Evolutionary conservation across 2,113 vertebrate species (phyloP), one percentile per base, ranked within the genome.

Genomic region (Gymnarchus niloticus): DNA sequence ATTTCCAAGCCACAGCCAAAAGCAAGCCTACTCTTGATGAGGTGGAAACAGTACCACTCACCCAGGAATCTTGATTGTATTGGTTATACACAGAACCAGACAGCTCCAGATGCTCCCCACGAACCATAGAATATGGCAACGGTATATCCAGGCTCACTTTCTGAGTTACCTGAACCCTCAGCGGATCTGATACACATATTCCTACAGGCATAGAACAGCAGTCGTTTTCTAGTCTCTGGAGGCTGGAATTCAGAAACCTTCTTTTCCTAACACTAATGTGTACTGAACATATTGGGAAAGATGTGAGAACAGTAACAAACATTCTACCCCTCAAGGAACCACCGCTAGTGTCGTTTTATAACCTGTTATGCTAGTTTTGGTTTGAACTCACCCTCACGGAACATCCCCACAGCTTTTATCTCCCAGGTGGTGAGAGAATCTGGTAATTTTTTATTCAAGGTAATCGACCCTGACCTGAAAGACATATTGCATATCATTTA

Each of bases 341-440:
- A 54, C n/a, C 33, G 25, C 49, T 28, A 0, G 1, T 2, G 6
- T 51, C 14, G 10, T 19, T 56, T 33, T 6, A 52, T n/a, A 81
- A 46, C 17, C n/a, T 25, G 21, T 48, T 76, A 37, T 85, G 46
- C n/a, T 23, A 6, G 4, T 65, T 25, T 10, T 59, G 8, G 19
- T 41, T 84, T 51, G 4, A 7, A 17, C 94, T 89, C 83, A 97
- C 98, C 98, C 37, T 92, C 89, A 8, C 92, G 87, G 84, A 96
- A 98, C 91, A 99, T 93, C 85, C 96, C 95, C 83, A 99, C 86
- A 3, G 96, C 96, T 90, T 92, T 95, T 37, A 99, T 57, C 91
- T 98, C 93, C 97, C 98, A 99, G 21, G 96, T 98, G 56, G 97
- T 98, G 37, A 99, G 91, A 5, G 98, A 97, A 91, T 99, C 96